Evolutionary conservation across 2,797 vertebrate genomes (phyloP).

Genomic region (Hybognathus amarus): DNA sequence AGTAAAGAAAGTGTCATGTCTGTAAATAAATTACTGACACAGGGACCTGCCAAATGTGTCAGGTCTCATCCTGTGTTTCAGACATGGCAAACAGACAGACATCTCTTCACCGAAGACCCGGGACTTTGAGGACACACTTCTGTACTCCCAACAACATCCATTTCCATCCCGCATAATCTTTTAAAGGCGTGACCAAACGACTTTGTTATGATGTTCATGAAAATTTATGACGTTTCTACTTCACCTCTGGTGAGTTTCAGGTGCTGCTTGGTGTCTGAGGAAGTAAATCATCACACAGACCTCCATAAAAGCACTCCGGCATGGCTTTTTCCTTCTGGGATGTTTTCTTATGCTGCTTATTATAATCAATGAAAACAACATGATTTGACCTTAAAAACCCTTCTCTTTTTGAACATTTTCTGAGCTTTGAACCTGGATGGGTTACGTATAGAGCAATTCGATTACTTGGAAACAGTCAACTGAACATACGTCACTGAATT

Average conservation of each 20-base stretch:
- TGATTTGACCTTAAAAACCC: conserved; percentile 15
- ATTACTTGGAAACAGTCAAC: background rate
- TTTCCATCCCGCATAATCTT: conserved; percentile 5
- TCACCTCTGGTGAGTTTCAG: conserved; percentile 29
- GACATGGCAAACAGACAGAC: background rate
- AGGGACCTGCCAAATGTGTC: conserved; percentile 50
- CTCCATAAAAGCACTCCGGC: background rate
- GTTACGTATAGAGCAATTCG: background rate
- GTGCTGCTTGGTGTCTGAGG: conserved; percentile 5
- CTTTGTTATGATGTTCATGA: conserved; percentile 46
- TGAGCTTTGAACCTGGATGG: background rate
- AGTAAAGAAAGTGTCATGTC: background rate
- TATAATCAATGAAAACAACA: conserved; percentile 22
- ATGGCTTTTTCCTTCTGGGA: background rate
- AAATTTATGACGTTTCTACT: conserved; percentile 23
- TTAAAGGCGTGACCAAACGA: conserved; percentile 21
- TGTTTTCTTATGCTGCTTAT: background rate
- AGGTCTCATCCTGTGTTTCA: conserved; percentile 43
- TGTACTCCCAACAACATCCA: conserved; percentile 16
- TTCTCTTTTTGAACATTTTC: background rate
- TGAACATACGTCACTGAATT: conserved; percentile 1
- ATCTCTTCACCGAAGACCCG: background rate
- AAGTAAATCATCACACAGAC: conserved; percentile 19
- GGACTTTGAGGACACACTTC: conserved; percentile 34
- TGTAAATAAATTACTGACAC: conserved; percentile 31